Evolutionary conservation across 2,888 invertebrate species (phyloP).

Genomic region (Melieria omissa): DNA sequence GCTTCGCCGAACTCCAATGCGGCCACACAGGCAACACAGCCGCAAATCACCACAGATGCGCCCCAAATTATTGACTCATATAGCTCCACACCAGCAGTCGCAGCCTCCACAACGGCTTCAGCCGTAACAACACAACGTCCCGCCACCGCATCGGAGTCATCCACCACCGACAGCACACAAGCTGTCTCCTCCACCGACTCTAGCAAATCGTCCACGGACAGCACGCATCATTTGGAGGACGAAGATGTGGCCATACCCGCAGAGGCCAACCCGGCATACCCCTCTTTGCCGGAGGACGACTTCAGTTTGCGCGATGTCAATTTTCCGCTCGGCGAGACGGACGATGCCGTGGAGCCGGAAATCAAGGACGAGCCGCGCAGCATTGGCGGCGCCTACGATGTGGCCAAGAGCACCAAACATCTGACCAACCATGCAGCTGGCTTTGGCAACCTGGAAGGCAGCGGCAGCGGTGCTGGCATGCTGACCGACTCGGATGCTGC

Average conservation of each 20-base stretch:
- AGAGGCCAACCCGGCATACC: conserved; percentile 69
- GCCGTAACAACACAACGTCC: background rate
- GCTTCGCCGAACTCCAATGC: conserved; percentile 14
- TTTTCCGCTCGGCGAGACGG: conserved; percentile 55
- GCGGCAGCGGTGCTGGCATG: conserved; percentile 46
- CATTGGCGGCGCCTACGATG: conserved; percentile 50
- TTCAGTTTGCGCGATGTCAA: conserved; percentile 64
- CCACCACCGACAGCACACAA: background rate
- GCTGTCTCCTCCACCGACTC: conserved; percentile 37
- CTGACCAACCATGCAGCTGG: conserved; percentile 42
- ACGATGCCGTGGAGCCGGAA: conserved; percentile 54
- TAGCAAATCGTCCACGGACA: conserved; percentile 22
- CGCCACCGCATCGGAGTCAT: background rate
- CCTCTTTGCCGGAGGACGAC: conserved; percentile 69
- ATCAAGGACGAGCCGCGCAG: conserved; percentile 57
- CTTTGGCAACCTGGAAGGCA: conserved; percentile 40
- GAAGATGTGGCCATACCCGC: conserved; percentile 57
- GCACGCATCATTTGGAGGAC: conserved; percentile 49
- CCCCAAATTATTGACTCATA: background rate
- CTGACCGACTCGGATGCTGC: conserved; percentile 33
- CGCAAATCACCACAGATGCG: conserved; percentile 6
- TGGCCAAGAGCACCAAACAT: conserved; percentile 47
- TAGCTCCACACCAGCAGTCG: background rate
- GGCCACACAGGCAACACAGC: conserved; percentile 1
- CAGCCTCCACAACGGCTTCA: background rate